These are phyloP conservation scores for Scelioninae gen. 2 DNA, from an alignment of 2,888 invertebrate species.

Conservation along the genomic window DNA sequence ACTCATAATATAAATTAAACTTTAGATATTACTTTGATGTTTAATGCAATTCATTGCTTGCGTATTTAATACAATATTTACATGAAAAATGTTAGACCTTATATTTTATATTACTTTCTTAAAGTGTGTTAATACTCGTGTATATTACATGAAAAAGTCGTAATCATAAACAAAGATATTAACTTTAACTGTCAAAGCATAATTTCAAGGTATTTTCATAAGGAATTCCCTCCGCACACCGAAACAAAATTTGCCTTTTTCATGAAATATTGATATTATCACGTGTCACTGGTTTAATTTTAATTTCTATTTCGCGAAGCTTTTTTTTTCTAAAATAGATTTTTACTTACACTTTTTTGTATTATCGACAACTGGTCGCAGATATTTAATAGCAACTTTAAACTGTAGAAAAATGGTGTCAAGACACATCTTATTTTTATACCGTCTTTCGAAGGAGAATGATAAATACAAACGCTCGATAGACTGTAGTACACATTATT, in stretches of 20 bases:
- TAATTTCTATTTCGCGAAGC: too few species aligned
- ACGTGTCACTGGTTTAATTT: too few species aligned
- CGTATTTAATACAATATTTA: conserved; percentile 15
- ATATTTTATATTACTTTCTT: conserved; percentile 5
- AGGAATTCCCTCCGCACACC: neutral
- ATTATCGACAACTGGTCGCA: conserved; percentile 4
- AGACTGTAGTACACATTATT: conserved; percentile 9
- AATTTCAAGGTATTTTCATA: neutral
- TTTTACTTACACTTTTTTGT: too few species aligned
- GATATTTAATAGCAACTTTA: conserved; percentile 10
- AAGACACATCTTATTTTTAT: conserved; percentile 27
- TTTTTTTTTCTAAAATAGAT: too few species aligned
- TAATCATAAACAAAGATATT: neutral
- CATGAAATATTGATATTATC: neutral
- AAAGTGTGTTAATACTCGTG: conserved; percentile 2
- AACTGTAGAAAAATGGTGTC: conserved; percentile 19
- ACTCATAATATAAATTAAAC: conserved; percentile 30
- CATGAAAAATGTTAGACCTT: neutral
- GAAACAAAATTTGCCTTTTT: neutral
- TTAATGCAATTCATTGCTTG: conserved; percentile 14
- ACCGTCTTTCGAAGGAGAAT: conserved; percentile 14
- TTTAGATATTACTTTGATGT: conserved; percentile 24
- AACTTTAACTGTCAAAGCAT: neutral
- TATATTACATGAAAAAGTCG: neutral
- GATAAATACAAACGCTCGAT: conserved; percentile 23